Evolutionary conservation across 1,140 invertebrate genomes (phyloP).

Genomic region (Drosophila chauvacae): DNA sequence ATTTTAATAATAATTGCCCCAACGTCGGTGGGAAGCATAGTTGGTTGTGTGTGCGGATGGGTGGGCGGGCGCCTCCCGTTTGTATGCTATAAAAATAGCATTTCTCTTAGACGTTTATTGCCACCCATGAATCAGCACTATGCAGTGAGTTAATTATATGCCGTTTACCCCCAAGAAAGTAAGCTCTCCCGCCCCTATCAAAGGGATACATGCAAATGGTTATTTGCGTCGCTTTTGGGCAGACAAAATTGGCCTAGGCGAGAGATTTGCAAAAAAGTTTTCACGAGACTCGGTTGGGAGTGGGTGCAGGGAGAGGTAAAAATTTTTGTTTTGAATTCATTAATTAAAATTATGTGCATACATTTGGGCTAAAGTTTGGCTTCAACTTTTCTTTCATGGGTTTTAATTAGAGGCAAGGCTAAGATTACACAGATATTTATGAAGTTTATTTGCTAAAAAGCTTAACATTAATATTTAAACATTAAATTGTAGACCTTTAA

Average conservation of each 20-base stretch:
- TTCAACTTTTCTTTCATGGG: constrained; percentile 1
- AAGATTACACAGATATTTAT: background rate
- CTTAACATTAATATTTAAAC: background rate
- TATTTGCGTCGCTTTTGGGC: constrained; percentile 1
- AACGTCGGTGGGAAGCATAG: constrained; percentile 27
- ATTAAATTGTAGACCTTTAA: background rate
- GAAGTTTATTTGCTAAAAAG: background rate
- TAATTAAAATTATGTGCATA: constrained; percentile 21
- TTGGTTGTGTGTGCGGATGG: constrained; percentile 8
- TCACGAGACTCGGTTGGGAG: background rate
- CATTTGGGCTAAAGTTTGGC: background rate
- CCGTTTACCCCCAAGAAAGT: constrained; percentile 1
- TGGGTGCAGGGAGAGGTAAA: background rate
- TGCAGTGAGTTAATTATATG: constrained; percentile 50
- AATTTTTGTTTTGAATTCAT: constrained; percentile 16
- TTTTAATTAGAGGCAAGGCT: constrained; percentile 4
- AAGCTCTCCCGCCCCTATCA: background rate
- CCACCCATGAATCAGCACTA: constrained; percentile 46
- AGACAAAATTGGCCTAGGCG: constrained; percentile 6
- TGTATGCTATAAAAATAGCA: constrained; percentile 67
- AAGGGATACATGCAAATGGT: constrained; percentile 29
- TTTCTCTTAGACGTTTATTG: constrained; percentile 43
- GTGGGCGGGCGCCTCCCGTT: constrained; percentile 53
- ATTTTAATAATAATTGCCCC: constrained; percentile 64
- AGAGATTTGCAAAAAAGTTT: constrained; percentile 32